Percentiles rank a stretch among this genome's conserved stretches.
phyloP scores from a whole-genome alignment of 2,797 vertebrate genomes.

The Anguilla obscura region DNA sequence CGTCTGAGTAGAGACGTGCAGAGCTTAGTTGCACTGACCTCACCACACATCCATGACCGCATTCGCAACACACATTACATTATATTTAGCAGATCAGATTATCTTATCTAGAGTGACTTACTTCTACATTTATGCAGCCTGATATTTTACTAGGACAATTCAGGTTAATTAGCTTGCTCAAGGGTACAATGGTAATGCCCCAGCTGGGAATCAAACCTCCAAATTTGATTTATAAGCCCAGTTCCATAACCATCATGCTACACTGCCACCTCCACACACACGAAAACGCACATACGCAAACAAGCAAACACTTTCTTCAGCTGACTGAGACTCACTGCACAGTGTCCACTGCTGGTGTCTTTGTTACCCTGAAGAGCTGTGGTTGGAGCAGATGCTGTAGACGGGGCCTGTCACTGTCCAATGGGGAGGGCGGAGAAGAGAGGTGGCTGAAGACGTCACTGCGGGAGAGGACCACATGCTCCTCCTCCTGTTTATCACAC shows the following conservation, averaged over 20 bases:
- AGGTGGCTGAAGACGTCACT: slow-evolving; percentile 48
- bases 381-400: slow-evolving; percentile 45
- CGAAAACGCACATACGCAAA: background rate
- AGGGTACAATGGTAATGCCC: background rate
- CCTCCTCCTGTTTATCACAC: slow-evolving; percentile 37
- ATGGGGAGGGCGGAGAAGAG: slow-evolving; percentile 39
- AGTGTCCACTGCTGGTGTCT: slow-evolving; percentile 37
- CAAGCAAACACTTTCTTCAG: background rate
- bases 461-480: slow-evolving; percentile 42
- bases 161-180: background rate
- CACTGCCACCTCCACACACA: background rate
- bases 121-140: background rate
- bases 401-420: slow-evolving; percentile 33
- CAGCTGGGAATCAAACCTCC: background rate
- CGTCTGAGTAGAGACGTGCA: slow-evolving; percentile 22
- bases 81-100: background rate
- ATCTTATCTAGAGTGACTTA: background rate
- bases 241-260: background rate
- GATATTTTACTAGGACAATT: background rate
- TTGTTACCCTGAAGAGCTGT: slow-evolving; percentile 48
- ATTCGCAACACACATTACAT: background rate
- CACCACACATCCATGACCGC: background rate
- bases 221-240: slow-evolving; percentile 5
- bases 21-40: background rate
- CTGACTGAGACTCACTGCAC: slow-evolving; percentile 38